Evolutionary conservation across 1,140 invertebrate species (phyloP).

Genomic region (Charaxes varanes): DNA sequence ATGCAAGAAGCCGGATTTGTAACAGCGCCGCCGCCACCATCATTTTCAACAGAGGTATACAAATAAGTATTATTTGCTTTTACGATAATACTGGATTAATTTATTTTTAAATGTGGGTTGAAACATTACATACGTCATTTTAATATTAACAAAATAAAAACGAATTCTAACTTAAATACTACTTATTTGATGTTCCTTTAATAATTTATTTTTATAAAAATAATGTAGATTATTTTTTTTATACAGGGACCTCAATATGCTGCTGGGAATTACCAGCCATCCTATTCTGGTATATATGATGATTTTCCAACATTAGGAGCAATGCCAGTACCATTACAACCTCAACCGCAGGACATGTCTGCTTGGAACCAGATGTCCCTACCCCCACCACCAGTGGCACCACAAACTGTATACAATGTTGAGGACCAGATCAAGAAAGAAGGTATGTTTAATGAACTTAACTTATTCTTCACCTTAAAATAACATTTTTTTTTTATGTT

Average conservation of each 20-base stretch:
- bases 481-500: too few relatives aligned
- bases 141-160: too few relatives aligned
- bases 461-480: too few relatives aligned
- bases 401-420: slow-evolving; percentile 35
- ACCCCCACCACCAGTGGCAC: slow-evolving; percentile 39
- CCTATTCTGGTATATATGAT: slow-evolving; percentile 53
- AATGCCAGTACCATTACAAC: slow-evolving; percentile 19
- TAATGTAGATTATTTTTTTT: background rate
- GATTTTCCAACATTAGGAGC: slow-evolving; percentile 41
- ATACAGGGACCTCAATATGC: slow-evolving; percentile 26
- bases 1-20: slow-evolving; percentile 31
- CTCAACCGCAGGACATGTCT: slow-evolving; percentile 34
- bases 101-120: too few relatives aligned
- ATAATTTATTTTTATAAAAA: background rate
- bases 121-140: too few relatives aligned
- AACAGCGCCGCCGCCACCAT: slow-evolving; percentile 19
- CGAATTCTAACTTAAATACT: background rate
- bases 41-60: slow-evolving; percentile 34
- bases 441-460: slow-evolving; percentile 34
- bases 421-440: slow-evolving; percentile 67
- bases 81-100: too few relatives aligned
- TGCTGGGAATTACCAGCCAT: slow-evolving; percentile 32
- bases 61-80: too few relatives aligned
- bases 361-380: slow-evolving; percentile 59
- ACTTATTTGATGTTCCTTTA: background rate